Base-by-base conservation (phyloP, 2,113 vertebrate species). In the Gallinago paraguaiae region DNA sequence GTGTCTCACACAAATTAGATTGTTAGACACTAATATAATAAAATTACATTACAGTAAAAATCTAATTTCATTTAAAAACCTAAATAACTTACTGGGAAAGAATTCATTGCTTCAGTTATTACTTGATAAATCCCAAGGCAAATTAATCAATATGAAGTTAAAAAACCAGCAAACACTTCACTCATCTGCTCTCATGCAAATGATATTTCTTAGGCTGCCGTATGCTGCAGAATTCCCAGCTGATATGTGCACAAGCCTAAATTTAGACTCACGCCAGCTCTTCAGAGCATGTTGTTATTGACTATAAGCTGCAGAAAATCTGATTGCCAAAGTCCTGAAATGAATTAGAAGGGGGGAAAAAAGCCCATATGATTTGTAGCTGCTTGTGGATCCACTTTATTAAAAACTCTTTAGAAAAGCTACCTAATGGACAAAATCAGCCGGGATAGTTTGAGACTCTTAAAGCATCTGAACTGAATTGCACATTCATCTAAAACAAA, bases 121-220 rank as follows among this genome's bases (percentile, higher is more conserved):
- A 76, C 65, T 82, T 92, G 74, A 95, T 93, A 93, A 95, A 82
- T 96, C 95, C 86, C 95, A 94, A 76, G 70, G 65, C 59, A 96
- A 96, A 86, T 96, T 85, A 90, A 95, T 97, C 90, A 94, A 83
- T 89, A 85, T 39, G 27, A 92, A 90, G 63, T 77, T 88, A 82
- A 85, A 88, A 93, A 86, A 25, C 0, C 30, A 86, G 56, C 63
- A 88, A 95, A 80, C 70, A 86, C 78, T 95, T 84, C 77, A 89
- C 37, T 93, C 57, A 76, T 93, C 65, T 92, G n/a, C 61, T 84
- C 5, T 90, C 35, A 87, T 91, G 80, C 67, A 95, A 91, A 94
- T 59, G 59, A 19, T 81, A 86, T 85, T 91, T 86, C 86, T 60
- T 65, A 54, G 60, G 76, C 43, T 72, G 63, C 63, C 1, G 5